A percentile compares a stretch with the other conserved stretches of the same genome.
Conservation (phyloP, 2,797 vertebrate genomes). For the Cryptoblepharus egeriae region DNA sequence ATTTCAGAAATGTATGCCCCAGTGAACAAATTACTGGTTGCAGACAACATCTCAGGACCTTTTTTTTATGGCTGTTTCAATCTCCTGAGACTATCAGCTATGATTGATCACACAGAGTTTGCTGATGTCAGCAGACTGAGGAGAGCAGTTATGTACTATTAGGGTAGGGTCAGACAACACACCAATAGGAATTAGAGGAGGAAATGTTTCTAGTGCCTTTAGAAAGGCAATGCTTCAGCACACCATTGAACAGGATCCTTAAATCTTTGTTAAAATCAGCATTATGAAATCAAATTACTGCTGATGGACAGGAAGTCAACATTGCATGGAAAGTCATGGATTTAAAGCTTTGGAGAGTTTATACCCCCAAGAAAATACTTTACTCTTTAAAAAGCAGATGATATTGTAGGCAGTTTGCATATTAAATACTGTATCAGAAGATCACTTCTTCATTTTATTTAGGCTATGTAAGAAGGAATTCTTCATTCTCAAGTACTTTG, state of each 20-base stretch:
- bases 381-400: background rate
- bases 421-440: background rate
- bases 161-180: background rate
- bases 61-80: background rate
- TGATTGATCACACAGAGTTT: constrained; percentile 41
- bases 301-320: background rate
- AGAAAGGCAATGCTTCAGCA: background rate
- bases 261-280: constrained; percentile 9
- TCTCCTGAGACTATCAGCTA: background rate
- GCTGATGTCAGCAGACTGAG: background rate
- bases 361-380: background rate
- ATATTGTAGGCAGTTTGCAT: background rate
- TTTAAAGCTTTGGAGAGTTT: background rate
- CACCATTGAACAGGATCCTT: background rate
- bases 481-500: background rate
- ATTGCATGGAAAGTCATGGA: background rate
- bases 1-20: constrained; percentile 44
- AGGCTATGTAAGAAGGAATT: constrained; percentile 8
- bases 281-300: constrained; percentile 17
- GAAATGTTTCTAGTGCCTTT: constrained; percentile 2
- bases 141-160: background rate
- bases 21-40: constrained; percentile 28
- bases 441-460: background rate
- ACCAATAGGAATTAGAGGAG: background rate
- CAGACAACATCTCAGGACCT: constrained; percentile 29